A percentile compares a stretch with the other conserved stretches of the same genome.
Conservation (phyloP, 2,113 vertebrate genomes). For the Hipposideros armiger region DNA sequence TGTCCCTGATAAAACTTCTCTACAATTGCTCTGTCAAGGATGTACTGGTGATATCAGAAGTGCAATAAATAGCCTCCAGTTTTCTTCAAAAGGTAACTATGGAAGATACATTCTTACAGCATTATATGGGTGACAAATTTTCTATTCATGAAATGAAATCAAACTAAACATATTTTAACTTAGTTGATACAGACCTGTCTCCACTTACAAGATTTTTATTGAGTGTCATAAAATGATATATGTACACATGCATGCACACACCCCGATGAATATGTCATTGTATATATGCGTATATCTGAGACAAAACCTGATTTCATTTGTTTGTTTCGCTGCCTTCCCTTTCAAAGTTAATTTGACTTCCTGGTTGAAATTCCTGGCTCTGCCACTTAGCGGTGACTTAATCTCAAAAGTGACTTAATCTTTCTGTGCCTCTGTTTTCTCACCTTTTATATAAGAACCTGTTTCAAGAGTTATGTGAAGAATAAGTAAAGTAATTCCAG, state of each 20-base stretch:
- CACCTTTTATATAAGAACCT: background rate
- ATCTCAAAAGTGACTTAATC: background rate
- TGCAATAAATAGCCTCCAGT: conserved; percentile 98
- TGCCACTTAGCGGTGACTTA: background rate
- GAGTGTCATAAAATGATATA: background rate
- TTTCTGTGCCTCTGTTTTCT: conserved; percentile 6
- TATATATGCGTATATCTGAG: background rate
- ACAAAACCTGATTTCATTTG: background rate
- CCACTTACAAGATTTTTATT: background rate
- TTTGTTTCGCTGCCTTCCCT: background rate
- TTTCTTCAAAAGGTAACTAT: conserved; percentile 91
- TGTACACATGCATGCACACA: background rate
- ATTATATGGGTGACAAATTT: background rate
- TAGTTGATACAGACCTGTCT: background rate
- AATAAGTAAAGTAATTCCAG: background rate
- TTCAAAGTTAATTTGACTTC: conserved; percentile 42
- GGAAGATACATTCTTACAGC: background rate
- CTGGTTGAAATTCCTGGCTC: background rate
- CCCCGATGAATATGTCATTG: background rate
- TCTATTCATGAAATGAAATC: conserved; percentile 39
- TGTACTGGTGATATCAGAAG: conserved; percentile 97
- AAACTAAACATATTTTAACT: conserved; percentile 21
- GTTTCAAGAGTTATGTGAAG: background rate
- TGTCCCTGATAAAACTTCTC: conserved; percentile 86
- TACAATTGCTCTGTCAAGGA: conserved; percentile 93